Evolutionary conservation across 2,888 invertebrate species (phyloP).

Genomic region (Teleiodes luculella): DNA sequence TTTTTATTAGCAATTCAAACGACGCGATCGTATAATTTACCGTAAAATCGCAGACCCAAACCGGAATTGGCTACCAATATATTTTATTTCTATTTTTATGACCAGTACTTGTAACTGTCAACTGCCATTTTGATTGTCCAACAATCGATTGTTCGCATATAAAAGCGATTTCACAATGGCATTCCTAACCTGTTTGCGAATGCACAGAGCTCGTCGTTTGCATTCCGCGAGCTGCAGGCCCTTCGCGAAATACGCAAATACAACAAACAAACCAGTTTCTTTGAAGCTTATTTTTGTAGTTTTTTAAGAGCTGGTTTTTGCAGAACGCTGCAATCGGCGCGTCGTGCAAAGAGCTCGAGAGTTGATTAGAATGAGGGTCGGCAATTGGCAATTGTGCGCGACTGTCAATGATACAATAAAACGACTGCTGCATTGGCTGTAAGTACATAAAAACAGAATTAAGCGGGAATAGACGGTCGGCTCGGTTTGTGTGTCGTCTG

Average conservation of each 20-base stretch:
- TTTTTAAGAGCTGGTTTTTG: slow-evolving; percentile 29
- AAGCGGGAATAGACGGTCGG: not conserved
- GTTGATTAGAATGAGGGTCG: slow-evolving; percentile 31
- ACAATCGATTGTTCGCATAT: slow-evolving; percentile 27
- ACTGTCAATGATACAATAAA: slow-evolving; percentile 24
- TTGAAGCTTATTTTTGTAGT: slow-evolving; percentile 25
- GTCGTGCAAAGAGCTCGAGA: slow-evolving; percentile 38
- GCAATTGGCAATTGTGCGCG: slow-evolving; percentile 31
- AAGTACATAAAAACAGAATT: not conserved
- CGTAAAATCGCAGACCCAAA: not conserved
- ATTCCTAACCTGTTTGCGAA: slow-evolving; percentile 45
- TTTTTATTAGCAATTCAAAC: too few relatives aligned
- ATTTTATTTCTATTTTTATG: not conserved
- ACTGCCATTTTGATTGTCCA: slow-evolving; percentile 28
- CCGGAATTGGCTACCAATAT: not conserved
- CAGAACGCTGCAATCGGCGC: slow-evolving; percentile 27
- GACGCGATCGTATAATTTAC: too few relatives aligned
- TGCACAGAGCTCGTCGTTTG: slow-evolving; percentile 62
- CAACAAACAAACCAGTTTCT: slow-evolving; percentile 38
- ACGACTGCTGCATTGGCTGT: slow-evolving; percentile 7
- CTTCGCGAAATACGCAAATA: not conserved
- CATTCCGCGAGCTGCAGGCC: slow-evolving; percentile 60
- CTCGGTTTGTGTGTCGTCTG: too few relatives aligned
- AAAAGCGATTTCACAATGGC: slow-evolving; percentile 28
- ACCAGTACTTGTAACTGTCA: slow-evolving; percentile 38